These are phyloP conservation scores for Cotesia glomerata DNA, from an alignment of 1,140 invertebrate genomes.

Conservation along the genomic window DNA sequence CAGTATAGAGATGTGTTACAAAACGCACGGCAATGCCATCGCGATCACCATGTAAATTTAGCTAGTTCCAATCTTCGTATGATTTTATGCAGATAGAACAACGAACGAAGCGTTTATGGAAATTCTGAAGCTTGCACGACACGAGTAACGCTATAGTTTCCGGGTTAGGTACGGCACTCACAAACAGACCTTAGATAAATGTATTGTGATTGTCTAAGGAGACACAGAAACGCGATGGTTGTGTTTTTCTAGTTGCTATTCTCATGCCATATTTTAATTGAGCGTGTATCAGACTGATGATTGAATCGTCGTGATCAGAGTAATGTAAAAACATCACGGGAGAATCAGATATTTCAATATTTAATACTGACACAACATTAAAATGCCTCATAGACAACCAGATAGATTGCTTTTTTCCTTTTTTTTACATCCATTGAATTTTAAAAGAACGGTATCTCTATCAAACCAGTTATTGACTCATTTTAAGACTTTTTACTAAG, in stretches of 20 bases:
- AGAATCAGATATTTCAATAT: constrained; percentile 8
- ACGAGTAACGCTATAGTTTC: constrained; percentile 9
- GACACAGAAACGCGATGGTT: background rate
- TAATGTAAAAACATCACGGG: constrained; percentile 6
- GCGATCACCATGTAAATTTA: constrained; percentile 28
- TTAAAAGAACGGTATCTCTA: background rate
- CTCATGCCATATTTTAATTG: constrained; percentile 11
- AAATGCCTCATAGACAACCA: background rate
- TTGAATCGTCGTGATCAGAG: constrained; percentile 3
- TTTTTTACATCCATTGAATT: background rate
- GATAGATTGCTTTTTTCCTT: background rate
- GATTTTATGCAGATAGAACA: constrained; percentile 35
- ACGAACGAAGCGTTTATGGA: constrained; percentile 34
- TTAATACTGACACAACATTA: background rate
- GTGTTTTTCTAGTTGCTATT: constrained; percentile 4
- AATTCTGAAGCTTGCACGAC: constrained; percentile 33
- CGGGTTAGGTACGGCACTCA: constrained; percentile 13
- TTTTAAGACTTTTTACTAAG: too few relatives aligned
- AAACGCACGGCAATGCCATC: constrained; percentile 31
- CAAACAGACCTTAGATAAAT: constrained; percentile 5
- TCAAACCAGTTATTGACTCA: too few relatives aligned
- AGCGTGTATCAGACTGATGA: background rate
- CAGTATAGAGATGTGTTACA: constrained; percentile 22
- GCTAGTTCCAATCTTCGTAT: constrained; percentile 20
- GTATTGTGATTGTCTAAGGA: background rate